Evolutionary conservation across 2,797 vertebrate species (phyloP).

Genomic region (Basileuterus tristriatus): DNA sequence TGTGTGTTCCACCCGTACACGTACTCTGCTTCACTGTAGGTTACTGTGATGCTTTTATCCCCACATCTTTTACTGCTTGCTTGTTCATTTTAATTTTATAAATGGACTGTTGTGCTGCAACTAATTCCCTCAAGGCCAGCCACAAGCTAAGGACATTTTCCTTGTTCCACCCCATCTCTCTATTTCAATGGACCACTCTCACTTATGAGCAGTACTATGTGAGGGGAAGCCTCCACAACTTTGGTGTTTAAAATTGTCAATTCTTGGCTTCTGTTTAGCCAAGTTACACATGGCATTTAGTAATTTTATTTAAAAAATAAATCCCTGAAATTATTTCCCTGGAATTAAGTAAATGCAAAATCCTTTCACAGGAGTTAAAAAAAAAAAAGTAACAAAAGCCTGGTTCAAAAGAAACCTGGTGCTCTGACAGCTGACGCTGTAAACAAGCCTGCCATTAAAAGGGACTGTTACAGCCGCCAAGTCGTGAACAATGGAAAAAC

Average conservation of each 20-base stretch:
- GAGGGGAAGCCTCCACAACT: not conserved
- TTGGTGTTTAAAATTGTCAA: not conserved
- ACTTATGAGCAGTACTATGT: not conserved
- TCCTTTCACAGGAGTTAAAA: not conserved
- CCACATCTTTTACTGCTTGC: not conserved
- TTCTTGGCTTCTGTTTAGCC: not conserved
- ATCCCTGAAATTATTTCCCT: not conserved
- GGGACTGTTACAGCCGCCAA: not conserved
- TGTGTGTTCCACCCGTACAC: not conserved
- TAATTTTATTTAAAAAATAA: not conserved
- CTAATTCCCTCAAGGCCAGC: not conserved
- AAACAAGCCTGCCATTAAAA: not conserved
- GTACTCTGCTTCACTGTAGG: not conserved
- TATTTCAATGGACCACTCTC: not conserved
- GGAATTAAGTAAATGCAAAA: not conserved
- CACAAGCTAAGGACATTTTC: not conserved
- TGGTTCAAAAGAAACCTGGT: conserved; percentile 14
- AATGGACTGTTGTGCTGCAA: conserved; percentile 11
- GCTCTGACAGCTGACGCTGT: not conserved
- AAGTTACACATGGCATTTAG: not conserved
- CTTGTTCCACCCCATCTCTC: not conserved
- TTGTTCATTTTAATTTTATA: conserved; percentile 38
- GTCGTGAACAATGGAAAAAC: not conserved
- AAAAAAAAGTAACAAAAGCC: not conserved
- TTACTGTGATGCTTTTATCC: conserved; percentile 19